Percentiles rank a stretch among this genome's conserved stretches.
Evolutionary conservation across 2,113 vertebrate species (phyloP).

Genomic region (Pomatorhinus ruficollis): DNA sequence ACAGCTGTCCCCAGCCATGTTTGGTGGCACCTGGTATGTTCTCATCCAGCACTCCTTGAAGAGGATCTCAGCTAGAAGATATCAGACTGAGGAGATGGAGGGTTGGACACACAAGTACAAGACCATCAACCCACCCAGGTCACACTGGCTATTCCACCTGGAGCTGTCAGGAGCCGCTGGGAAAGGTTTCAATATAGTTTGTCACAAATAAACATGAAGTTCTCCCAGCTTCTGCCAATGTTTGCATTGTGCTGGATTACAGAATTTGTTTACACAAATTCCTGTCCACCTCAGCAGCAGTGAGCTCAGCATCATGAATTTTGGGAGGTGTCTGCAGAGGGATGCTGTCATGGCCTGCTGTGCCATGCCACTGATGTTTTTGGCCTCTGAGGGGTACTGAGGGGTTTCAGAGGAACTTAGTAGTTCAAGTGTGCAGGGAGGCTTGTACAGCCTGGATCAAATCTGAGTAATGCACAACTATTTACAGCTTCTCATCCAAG

Average conservation of each 20-base stretch:
- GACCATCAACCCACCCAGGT: neutral
- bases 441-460: neutral
- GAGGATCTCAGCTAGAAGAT: neutral
- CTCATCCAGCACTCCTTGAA: neutral
- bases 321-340: neutral
- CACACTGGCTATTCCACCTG: accelerated
- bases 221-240: neutral
- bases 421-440: neutral
- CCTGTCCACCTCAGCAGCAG: accelerated
- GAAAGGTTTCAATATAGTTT: neutral
- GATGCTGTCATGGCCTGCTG: neutral
- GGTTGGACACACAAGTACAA: neutral
- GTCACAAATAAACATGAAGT: neutral
- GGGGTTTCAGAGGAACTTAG: neutral
- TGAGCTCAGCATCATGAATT: neutral
- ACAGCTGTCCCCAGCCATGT: neutral
- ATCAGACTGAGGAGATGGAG: neutral
- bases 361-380: neutral
- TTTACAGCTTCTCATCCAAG: neutral
- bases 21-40: neutral
- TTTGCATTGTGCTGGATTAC: neutral
- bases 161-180: neutral
- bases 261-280: neutral
- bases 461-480: neutral
- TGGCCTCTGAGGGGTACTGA: neutral